Base-by-base conservation (phyloP, 2,888 invertebrate genomes). In the Hirtodrosophila alboralis region DNA sequence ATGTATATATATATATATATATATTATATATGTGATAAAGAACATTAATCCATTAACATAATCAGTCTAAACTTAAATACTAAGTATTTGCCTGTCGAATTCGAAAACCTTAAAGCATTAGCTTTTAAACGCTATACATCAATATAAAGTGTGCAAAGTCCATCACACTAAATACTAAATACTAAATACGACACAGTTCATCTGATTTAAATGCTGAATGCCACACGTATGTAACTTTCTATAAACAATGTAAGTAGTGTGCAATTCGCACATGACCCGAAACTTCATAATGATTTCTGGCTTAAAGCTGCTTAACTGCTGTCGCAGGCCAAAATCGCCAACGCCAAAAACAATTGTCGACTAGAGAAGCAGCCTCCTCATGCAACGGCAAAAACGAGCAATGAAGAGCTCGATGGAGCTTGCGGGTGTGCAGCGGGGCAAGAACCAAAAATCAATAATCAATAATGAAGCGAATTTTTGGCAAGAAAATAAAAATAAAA, bases 391-490 rank as follows among this genome's bases (percentile, higher is more conserved):
- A n/a, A 1, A 18, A 4, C 4, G n/a, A 10, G 14, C 18, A 13
- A 16, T 13, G 26, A 57, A 27, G 8, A 13, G 2, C 9, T 43
- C 21, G 27, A 26, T 40, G 52, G 28, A 56, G 31, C 23, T n/a
- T 18, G 10, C 38, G 23, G 12, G 21, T 48, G 47, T 37, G 4
- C 33, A 37, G 41, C 28, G 23, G 28, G 28, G 52, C 48, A 16
- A 26, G 28, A 34, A 13, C 34, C 61, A 45, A 71, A 84, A 83
- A 83, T 83, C 81, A 86, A 83, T 83, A 83, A 86, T 83, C 86
- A 56, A 81, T 81, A 85, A 41, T 59, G 47, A 65, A 64, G 54
- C 53, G 31, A 72, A 68, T 54, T 69, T n/a, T 59, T 58, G 72
- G 51, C 60, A 62, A 78, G 68, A 80, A 66, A 31, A 34, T 6